Conservation (phyloP, 92 coral and sea anemone species). For the Parazoanthus atlanticus region DNA sequence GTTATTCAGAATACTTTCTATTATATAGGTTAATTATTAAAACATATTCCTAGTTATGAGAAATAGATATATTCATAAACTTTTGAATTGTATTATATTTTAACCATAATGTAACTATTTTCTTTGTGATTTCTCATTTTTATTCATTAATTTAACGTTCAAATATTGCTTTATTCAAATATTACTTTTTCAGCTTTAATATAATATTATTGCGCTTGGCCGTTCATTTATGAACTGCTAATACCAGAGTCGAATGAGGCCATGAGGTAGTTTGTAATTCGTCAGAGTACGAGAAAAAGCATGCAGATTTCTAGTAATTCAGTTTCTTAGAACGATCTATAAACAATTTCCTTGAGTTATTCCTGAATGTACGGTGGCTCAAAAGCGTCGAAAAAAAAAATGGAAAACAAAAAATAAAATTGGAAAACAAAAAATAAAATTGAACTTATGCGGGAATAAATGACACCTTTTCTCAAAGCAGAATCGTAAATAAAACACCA, state of each 20-base stretch:
- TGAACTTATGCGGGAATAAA: background rate
- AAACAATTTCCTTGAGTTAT: no score
- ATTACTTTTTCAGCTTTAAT: background rate
- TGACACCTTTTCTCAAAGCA: background rate
- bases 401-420: no score
- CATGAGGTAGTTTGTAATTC: no score
- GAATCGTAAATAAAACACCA: background rate
- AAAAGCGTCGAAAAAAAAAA: no score
- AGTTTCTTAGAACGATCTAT: background rate
- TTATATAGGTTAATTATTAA: background rate
- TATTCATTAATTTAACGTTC: no score
- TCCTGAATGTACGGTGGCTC: no score
- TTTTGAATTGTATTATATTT: background rate
- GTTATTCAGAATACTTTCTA: background rate
- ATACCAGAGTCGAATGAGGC: no score
- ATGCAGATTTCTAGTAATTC: background rate
- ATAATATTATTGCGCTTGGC: background rate
- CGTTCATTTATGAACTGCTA: background rate
- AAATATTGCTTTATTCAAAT: background rate
- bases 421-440: no score
- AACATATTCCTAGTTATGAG: background rate
- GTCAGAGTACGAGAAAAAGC: background rate
- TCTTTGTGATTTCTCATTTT: background rate
- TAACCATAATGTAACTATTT: background rate
- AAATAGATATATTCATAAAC: no score